Evolutionary conservation across 2,797 vertebrate genomes (phyloP).

Genomic region (Scomberomorus guttatus): DNA sequence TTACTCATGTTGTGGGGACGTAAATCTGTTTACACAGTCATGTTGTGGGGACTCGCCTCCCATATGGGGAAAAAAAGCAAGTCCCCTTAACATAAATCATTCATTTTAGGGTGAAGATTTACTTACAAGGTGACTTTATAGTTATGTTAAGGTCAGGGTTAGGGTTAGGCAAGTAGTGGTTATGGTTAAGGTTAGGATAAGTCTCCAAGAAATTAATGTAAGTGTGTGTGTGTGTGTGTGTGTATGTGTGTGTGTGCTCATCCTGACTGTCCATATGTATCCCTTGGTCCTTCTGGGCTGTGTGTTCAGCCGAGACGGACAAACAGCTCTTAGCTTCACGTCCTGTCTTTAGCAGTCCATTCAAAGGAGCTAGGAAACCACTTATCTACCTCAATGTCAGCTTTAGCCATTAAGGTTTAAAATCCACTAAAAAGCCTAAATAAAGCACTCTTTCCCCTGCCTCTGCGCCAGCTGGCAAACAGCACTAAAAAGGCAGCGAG

Average conservation of each 20-base stretch:
- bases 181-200: too few relatives aligned
- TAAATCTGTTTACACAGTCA: too few relatives aligned
- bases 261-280: slow-evolving; percentile 41
- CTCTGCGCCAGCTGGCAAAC: slow-evolving; percentile 45
- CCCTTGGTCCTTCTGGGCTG: slow-evolving; percentile 31
- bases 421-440: slow-evolving; percentile 63
- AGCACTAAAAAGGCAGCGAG: slow-evolving; percentile 38
- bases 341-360: slow-evolving; percentile 59
- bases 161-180: too few relatives aligned
- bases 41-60: too few relatives aligned
- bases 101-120: too few relatives aligned
- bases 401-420: slow-evolving; percentile 67
- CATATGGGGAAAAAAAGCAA: too few relatives aligned
- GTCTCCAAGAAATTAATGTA: too few relatives aligned
- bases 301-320: slow-evolving; percentile 48
- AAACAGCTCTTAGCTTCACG: slow-evolving; percentile 63
- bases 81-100: too few relatives aligned
- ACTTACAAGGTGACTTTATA: too few relatives aligned
- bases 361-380: slow-evolving; percentile 69
- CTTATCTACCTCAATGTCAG: slow-evolving; percentile 55
- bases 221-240: background rate
- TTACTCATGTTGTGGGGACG: too few relatives aligned
- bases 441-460: slow-evolving; percentile 36
- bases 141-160: too few relatives aligned
- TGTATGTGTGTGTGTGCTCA: background rate